Base-by-base conservation (phyloP, 1,140 invertebrate species). In the Triops cancriformis region DNA sequence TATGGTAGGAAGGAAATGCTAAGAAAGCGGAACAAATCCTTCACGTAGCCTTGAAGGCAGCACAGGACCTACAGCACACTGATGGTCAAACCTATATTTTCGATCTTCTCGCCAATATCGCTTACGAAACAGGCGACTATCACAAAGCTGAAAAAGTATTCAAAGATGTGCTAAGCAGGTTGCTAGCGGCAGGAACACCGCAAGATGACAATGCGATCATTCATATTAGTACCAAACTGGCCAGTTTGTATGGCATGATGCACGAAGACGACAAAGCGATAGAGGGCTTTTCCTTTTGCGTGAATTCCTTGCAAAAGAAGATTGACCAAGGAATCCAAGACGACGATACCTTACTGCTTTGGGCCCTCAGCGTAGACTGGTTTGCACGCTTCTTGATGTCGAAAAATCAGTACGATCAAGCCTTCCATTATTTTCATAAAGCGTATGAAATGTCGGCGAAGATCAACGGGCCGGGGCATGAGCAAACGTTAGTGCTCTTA, bases 61-160 rank as follows among this genome's bases (percentile, higher is more conserved):
- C 95, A 9, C 93, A 95, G 83, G 91, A 93, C 81, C 85, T 91
- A 64, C 87, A 91, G 74, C 89, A 93, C 84, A 82, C 89, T 79
- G 85, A 92, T 80, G 94, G 91, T 31, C 86, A 95, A 74, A 92
- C 93, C 10, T 96, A 96, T 81, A 90, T 96, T 77, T 96, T 92
- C 83, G 95, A 97, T 87, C 82, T 94, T 7, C 90, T 98, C 89
- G 95, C 94, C 7, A 96, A 97, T 86, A 86, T 97, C 73, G 94
- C 94, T 18, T 89, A 95, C 82, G 88, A 93, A 81, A 86, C 86
- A 74, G 89, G 89, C 73, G 88, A 96, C 79, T 90, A 90, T 81
- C 86, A 89, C 80, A 96, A 95, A 85, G 94, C 95, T 9, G 92
- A 97, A 83, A 89, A 89, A 76, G 84, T 98, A 27, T 97, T 95